These are phyloP conservation scores for Bungarus multicinctus DNA, from an alignment of 2,113 vertebrate genomes.

Conservation along the genomic window DNA sequence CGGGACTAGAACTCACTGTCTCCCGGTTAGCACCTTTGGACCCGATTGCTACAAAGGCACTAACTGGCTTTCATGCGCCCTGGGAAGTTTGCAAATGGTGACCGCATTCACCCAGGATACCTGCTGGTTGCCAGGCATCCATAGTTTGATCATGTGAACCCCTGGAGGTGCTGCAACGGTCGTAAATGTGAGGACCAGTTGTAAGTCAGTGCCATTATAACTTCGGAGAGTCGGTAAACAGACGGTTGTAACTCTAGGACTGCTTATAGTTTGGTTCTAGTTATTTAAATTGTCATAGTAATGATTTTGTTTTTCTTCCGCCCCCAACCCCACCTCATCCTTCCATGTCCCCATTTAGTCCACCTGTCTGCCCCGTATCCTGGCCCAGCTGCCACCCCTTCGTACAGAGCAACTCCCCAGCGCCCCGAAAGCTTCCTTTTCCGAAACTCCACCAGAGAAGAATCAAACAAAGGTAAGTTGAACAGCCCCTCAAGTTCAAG, in stretches of 20 bases:
- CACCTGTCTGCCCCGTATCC: slow-evolving; percentile 82
- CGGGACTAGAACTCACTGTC: no score
- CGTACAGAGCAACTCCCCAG: slow-evolving; percentile 72
- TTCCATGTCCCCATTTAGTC: slow-evolving; percentile 68
- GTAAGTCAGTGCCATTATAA: no score
- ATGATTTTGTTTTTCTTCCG: slow-evolving; percentile 8
- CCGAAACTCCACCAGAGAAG: slow-evolving; percentile 81
- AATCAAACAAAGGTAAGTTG: slow-evolving; percentile 84
- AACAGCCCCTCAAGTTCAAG: neutral
- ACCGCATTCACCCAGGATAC: no score
- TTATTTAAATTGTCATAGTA: neutral
- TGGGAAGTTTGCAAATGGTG: no score
- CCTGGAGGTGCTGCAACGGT: no score
- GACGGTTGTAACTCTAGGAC: no score
- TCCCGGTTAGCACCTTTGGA: no score
- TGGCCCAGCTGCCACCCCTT: slow-evolving; percentile 66
- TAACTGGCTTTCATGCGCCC: no score
- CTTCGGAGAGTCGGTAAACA: fast-evolving
- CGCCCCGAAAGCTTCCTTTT: slow-evolving; percentile 93
- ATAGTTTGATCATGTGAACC: no score
- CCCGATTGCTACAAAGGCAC: no score
- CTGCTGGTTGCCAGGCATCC: no score
- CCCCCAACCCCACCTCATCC: slow-evolving; percentile 40
- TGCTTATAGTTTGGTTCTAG: neutral
- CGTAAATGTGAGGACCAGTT: no score